phyloP scores from a whole-genome alignment of 2,888 invertebrate genomes.

The Philonicus albiceps region DNA sequence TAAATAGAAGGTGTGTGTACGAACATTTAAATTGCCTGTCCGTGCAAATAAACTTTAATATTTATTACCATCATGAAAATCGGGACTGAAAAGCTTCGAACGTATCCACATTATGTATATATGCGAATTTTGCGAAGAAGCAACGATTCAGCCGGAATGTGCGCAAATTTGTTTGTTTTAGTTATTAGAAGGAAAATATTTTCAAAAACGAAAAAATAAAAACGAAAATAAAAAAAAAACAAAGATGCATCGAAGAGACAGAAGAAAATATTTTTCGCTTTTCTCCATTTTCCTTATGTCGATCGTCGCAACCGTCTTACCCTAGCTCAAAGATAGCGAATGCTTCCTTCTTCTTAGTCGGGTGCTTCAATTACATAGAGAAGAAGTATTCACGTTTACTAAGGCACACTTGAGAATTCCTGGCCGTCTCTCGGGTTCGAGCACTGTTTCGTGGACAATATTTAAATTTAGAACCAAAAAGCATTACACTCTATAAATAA shows the following conservation, averaged over 20 bases:
- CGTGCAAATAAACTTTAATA: conserved; percentile 18
- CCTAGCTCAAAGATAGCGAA: background rate
- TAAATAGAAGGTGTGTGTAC: background rate
- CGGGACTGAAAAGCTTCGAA: background rate
- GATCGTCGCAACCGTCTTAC: background rate
- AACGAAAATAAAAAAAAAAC: too few species aligned
- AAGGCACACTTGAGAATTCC: background rate
- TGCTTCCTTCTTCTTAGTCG: background rate
- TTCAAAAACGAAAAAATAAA: too few species aligned
- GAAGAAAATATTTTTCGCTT: background rate
- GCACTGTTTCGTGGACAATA: conserved; percentile 24
- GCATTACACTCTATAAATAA: conserved; percentile 38
- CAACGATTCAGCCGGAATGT: background rate
- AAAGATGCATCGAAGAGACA: background rate
- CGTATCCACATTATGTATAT: background rate
- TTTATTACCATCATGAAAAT: conserved; percentile 1
- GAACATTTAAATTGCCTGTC: background rate
- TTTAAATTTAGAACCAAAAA: conserved; percentile 26
- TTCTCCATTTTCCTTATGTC: background rate
- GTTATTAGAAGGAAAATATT: background rate
- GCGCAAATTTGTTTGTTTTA: background rate
- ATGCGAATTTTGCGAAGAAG: background rate
- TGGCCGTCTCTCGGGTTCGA: conserved; percentile 1
- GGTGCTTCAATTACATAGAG: background rate
- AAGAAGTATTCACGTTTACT: background rate